Base-by-base conservation (phyloP, 92 coral and sea anemone species). In the Porites lobata region DNA sequence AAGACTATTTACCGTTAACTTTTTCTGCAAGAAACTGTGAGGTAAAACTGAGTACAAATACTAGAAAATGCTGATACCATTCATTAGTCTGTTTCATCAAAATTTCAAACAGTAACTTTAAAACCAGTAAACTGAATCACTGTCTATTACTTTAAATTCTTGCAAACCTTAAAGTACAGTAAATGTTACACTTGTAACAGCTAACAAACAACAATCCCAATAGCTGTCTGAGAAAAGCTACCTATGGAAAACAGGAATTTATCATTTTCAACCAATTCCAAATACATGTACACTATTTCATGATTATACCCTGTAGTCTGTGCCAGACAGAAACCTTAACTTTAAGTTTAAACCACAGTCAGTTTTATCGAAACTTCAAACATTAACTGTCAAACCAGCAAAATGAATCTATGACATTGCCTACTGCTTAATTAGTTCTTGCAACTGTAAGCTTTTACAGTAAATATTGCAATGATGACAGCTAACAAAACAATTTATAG, bases 401-500 rank as follows among this genome's bases (percentile, higher is more conserved):
- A 57, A 10, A 57, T 57, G 62, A 57, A 57, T 57, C 43, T 38
- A 38, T 4, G 6, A 38, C 62, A 57, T 57, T 57, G 62, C 62
- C 62, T 57, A 57, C 17, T 73, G 24, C 38, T 32, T 38, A 38
- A 38, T 21, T 43, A 73, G 78, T 9, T 18, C 11, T 62, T 50
- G 22, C 22, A 75, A 85, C 66, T 62, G 83, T 64, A 85, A 65
- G 52, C 56, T 75, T 62, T 85, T 68, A 73, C 87, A 90, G 75
- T 85, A 90, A 43, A 52, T 54, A 50, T 86, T 90, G 72, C 90
- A 90, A 19, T 14, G 38, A 58, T 90, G 93, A 54, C 24, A 62
- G 22, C 59, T 43, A 62, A 80, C 22, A 43, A 80, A 80, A 80
- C 22, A 15, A 26, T 65, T 47, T 9, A 80, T 80, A 53, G 85